Evolutionary conservation across 2,113 vertebrate species (phyloP).

Genomic region (Thamnaconus septentrionalis): DNA sequence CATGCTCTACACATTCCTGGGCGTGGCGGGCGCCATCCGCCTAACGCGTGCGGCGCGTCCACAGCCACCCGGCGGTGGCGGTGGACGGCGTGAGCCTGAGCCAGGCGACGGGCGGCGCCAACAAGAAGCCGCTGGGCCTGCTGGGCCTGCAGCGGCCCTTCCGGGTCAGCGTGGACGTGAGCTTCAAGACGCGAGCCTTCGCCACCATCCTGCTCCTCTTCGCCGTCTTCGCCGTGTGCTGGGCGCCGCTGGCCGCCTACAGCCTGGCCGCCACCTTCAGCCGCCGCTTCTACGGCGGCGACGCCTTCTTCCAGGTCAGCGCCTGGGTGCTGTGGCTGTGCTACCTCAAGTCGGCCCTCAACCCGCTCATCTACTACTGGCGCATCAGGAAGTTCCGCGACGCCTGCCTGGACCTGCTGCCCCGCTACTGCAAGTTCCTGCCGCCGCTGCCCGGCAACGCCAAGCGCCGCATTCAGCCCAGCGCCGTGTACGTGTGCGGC

Average conservation of each 20-base stretch:
- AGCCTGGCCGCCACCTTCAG: constrained; percentile 92
- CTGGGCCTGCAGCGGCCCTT: constrained; percentile 95
- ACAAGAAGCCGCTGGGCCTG: constrained; percentile 86
- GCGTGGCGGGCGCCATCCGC: constrained; percentile 93
- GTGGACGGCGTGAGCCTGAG: constrained; percentile 90
- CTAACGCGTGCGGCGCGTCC: constrained; percentile 93
- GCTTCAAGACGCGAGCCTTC: constrained; percentile 99
- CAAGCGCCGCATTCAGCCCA: constrained; percentile 88
- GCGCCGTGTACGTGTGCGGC: constrained; percentile 92
- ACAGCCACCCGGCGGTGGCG: constrained; percentile 80
- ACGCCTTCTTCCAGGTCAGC: constrained; percentile 94
- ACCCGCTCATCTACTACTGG: constrained; percentile 99
- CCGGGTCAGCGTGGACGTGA: constrained; percentile 97
- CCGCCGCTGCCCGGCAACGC: constrained; percentile 89
- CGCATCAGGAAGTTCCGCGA: constrained; percentile 98
- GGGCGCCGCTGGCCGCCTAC: constrained; percentile 93
- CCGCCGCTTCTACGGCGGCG: constrained; percentile 87
- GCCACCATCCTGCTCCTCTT: constrained; percentile 98
- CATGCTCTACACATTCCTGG: constrained; percentile 95
- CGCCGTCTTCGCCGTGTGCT: constrained; percentile 92
- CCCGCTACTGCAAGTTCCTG: constrained; percentile 94
- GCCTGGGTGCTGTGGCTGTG: constrained; percentile 97
- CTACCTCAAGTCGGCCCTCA: constrained; percentile 99
- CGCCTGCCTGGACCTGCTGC: constrained; percentile 94
- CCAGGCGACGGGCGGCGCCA: constrained; percentile 78